These are phyloP conservation scores for Hycleus phaleratus DNA, from an alignment of 1,140 invertebrate species.

Conservation along the genomic window DNA sequence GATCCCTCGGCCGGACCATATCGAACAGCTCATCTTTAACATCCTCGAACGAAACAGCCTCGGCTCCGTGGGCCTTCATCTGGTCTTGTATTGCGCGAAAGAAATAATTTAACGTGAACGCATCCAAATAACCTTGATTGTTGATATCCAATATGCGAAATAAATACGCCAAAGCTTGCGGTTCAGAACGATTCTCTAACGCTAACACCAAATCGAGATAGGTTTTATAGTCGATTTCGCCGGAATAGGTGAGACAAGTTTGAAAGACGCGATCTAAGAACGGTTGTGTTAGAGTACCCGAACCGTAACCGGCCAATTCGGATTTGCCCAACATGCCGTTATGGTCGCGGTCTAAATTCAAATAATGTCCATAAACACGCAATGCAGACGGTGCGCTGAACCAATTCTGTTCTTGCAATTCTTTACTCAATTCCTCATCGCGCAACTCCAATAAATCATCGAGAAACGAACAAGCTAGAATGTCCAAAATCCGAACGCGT, in stretches of 20 bases:
- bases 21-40: conserved; percentile 97
- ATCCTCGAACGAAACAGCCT: conserved; percentile 85
- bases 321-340: conserved; percentile 92
- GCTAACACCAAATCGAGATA: conserved; percentile 93
- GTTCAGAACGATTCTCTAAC: conserved; percentile 85
- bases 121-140: conserved; percentile 78
- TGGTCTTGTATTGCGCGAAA: conserved; percentile 89
- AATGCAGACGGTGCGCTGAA: conserved; percentile 88
- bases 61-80: conserved; percentile 74
- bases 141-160: conserved; percentile 90
- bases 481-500: conserved; percentile 82
- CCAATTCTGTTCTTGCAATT: conserved; percentile 85
- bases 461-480: conserved; percentile 83
- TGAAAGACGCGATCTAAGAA: conserved; percentile 93
- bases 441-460: conserved; percentile 85
- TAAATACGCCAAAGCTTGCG: conserved; percentile 84
- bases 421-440: conserved; percentile 76
- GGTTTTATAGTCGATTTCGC: conserved; percentile 97
- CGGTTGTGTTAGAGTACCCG: conserved; percentile 81
- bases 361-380: conserved; percentile 85
- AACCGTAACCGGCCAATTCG: conserved; percentile 79
- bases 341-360: conserved; percentile 89
- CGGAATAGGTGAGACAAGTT: conserved; percentile 90
- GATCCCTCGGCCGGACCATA: conserved; percentile 87
- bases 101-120: conserved; percentile 88